Evolutionary conservation across 2,888 invertebrate genomes (phyloP), one percentile per base, ranked within the genome.

Genomic region (Alitta virens): DNA sequence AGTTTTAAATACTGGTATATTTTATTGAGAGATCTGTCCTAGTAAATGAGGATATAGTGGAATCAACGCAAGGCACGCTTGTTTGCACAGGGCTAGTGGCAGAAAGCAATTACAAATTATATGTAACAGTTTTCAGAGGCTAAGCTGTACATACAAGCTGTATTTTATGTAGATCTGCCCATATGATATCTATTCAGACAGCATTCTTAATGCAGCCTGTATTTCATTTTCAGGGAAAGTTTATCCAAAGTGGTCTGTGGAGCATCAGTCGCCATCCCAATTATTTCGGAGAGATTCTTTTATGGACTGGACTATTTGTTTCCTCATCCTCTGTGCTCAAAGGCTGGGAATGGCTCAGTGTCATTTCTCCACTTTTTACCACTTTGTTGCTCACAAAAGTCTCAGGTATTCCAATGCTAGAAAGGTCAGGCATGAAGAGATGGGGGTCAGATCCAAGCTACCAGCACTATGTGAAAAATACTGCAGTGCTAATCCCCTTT

Each of bases 341-440:
- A 49, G 74, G 74, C 14, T 53, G 65, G 49, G 75, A 77, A 63
- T 70, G 73, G 33, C 58, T 74, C 49, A 70, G 74, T n/a, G 69
- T 75, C 24, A 69, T 78, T 25, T 78, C 79, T 1, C 82, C 83
- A 1, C 53, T 80, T 23, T 76, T 82, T 65, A 72, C 78, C 9
- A 71, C 77, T 52, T 74, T 74, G 51, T 70, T 83, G 3, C 71
- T 83, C n/a, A 79, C 78, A 14, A 72, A 72, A 55, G 71, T 82
- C 24, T 79, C 78, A 61, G 82, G 82, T 2, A 78, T 83, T 55
- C 82, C 82, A 0, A 52, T 78, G 16, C 71, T 80, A 62, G 83
- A 83, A 69, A 69, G 64, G 24, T 68, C 75, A 21, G 81, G 72
- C 16, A 40, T 70, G 55, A 74, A 72, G 58, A 74, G 75, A 65